Evolutionary conservation across 2,888 invertebrate species (phyloP), one percentile per base, ranked within the genome.

Genomic region (Agonopterix alstromeriana): DNA sequence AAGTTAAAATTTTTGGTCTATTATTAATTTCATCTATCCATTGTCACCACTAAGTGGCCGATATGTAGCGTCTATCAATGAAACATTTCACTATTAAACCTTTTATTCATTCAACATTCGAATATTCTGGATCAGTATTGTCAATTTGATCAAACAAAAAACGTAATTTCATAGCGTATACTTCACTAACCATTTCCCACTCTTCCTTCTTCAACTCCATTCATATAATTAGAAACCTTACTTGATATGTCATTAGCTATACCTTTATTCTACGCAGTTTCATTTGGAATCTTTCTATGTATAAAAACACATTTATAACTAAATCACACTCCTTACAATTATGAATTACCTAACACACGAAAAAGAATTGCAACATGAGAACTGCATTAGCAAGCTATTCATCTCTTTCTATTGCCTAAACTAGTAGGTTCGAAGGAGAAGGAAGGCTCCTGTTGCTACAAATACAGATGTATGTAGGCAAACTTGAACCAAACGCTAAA

Each of bases 241-340:
- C 77, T 72, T 88, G 88, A 88, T 88, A 88, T 88, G 88, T 88
- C 73, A 87, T 83, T 48, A 80, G 73, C 85, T 86, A 84, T 70
- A 72, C 76, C 79, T 67, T 65, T 70, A 67, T 61, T 60, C 75
- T 72, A 74, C 61, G 60, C 73, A 63, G 56, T 63, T 61, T 63
- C 72, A 83, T 87, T 87, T 88, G 88, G 88, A 88, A 88, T 86
- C 88, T 88, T 88, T 87, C 88, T 80, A 68, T 68, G 60, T 73
- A 73, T 73, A 77, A 78, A 77, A 82, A 78, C 58, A 70, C 74
- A 42, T 74, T 69, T 74, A 77, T 65, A 84, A 82, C 74, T 79
- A 83, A 85, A 76, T 77, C 80, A 83, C 86, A 79, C 27, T 27
- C 73, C 79, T 83, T 86, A 86, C 49, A 68, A 65, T 66, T 66